These are phyloP conservation scores for Pangasius djambal DNA, from an alignment of 2,797 vertebrate genomes.

Conservation along the genomic window DNA sequence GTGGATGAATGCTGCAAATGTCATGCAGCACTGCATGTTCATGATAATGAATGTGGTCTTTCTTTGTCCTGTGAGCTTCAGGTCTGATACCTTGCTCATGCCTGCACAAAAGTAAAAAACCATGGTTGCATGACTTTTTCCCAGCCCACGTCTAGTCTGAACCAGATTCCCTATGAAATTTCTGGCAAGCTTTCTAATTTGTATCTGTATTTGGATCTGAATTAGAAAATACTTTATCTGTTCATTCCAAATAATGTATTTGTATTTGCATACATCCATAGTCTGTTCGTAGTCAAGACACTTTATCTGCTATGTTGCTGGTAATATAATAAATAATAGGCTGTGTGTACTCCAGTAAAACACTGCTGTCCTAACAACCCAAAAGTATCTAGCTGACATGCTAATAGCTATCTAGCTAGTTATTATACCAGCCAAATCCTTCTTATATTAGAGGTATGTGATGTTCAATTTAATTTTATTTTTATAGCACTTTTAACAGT, in stretches of 20 bases:
- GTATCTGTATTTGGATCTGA: not conserved
- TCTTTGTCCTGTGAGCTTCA: not conserved
- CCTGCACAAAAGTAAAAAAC: not conserved
- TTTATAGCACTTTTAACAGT: not conserved
- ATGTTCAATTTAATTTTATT: not conserved
- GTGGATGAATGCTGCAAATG: not conserved
- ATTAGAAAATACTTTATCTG: not conserved
- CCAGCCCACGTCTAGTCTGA: not conserved
- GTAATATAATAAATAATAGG: not conserved
- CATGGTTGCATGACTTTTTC: not conserved
- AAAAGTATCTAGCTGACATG: not conserved
- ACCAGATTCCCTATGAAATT: not conserved
- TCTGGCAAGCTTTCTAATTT: not conserved
- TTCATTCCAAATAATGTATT: not conserved
- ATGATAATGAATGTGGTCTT: not conserved
- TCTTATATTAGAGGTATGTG: not conserved
- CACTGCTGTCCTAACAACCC: not conserved
- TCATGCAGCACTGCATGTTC: not conserved
- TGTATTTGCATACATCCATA: not conserved
- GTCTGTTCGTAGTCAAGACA: not conserved
- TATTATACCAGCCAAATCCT: not conserved
- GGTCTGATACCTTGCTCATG: not conserved
- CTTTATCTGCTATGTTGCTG: not conserved
- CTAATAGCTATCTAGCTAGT: not conserved
- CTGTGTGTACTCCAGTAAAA: not conserved